Percentiles rank a stretch among this genome's conserved stretches.
These are phyloP conservation scores for Drosophila nebulosa DNA, from an alignment of 1,140 invertebrate species.

Conservation along the genomic window DNA sequence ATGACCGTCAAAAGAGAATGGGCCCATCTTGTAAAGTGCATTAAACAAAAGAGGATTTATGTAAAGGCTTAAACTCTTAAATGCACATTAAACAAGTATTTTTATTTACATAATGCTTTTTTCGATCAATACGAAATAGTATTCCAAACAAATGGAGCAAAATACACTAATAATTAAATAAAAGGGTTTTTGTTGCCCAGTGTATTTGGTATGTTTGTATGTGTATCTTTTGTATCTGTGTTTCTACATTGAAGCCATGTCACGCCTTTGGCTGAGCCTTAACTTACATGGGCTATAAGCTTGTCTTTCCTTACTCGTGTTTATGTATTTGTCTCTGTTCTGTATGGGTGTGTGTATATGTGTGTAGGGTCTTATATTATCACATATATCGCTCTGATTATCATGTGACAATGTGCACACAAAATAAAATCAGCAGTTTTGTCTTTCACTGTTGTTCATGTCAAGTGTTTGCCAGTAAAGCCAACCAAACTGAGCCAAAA, in stretches of 20 bases:
- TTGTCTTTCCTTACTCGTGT: not conserved
- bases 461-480: slow-evolving; percentile 32
- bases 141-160: too few species aligned
- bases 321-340: slow-evolving; percentile 9
- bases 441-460: slow-evolving; percentile 18
- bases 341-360: slow-evolving; percentile 3
- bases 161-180: too few species aligned
- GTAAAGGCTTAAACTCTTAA: too few species aligned
- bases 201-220: not conserved
- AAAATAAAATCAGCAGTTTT: slow-evolving; percentile 76
- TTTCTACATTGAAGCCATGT: slow-evolving; percentile 7
- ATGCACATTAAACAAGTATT: too few species aligned
- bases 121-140: too few species aligned
- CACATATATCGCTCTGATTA: slow-evolving; percentile 60
- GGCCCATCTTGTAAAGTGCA: slow-evolving; percentile 99
- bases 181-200: not conserved
- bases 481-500: slow-evolving; percentile 5
- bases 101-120: too few species aligned
- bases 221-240: not conserved
- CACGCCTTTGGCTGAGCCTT: slow-evolving; percentile 11
- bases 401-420: slow-evolving; percentile 70
- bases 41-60: slow-evolving; percentile 97
- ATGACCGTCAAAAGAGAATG: slow-evolving; percentile 97
- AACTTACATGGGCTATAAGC: slow-evolving; percentile 37
- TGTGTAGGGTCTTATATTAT: slow-evolving; percentile 47